Percentiles rank a stretch among this genome's conserved stretches.
These are phyloP conservation scores for Solea solea DNA, from an alignment of 2,113 vertebrate species.

Conservation along the genomic window DNA sequence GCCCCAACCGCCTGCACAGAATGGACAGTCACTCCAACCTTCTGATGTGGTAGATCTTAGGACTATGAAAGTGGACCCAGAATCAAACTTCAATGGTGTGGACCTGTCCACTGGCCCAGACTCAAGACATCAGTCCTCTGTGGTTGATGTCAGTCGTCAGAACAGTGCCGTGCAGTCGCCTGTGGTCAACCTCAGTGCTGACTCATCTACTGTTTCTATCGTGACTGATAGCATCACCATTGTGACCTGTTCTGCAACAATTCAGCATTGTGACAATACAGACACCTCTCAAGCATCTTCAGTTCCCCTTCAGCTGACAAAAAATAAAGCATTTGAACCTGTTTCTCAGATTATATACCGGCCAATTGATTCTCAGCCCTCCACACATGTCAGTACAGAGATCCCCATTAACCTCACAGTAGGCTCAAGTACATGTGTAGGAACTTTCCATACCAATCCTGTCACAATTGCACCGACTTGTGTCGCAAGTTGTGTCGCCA, in stretches of 20 bases:
- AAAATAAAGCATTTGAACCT: slow-evolving; percentile 87
- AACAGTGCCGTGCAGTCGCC: slow-evolving; percentile 91
- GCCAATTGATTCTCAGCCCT: slow-evolving; percentile 78
- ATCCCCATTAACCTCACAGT: slow-evolving; percentile 93
- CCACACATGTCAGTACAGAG: slow-evolving; percentile 80
- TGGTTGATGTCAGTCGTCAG: slow-evolving; percentile 81
- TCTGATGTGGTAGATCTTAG: slow-evolving; percentile 93
- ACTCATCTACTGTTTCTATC: slow-evolving; percentile 82
- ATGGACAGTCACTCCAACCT: slow-evolving; percentile 80
- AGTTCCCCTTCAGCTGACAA: slow-evolving; percentile 90
- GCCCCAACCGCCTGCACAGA: slow-evolving; percentile 81
- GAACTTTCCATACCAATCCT: slow-evolving; percentile 80
- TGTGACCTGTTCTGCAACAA: slow-evolving; percentile 85
- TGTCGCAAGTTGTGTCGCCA: slow-evolving; percentile 62
- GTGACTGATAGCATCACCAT: slow-evolving; percentile 84
- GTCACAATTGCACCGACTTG: slow-evolving; percentile 82
- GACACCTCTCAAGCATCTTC: slow-evolving; percentile 79
- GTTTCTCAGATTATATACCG: slow-evolving; percentile 82
- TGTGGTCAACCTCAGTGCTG: slow-evolving; percentile 92
- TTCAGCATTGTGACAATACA: slow-evolving; percentile 74
- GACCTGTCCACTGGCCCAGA: slow-evolving; percentile 84
- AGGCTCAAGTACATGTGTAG: slow-evolving; percentile 78
- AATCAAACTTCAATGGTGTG: slow-evolving; percentile 82
- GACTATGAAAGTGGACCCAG: slow-evolving; percentile 86
- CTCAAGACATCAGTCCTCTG: slow-evolving; percentile 80